Evolutionary conservation across 2,888 invertebrate species (phyloP).

Genomic region (Drosophila hawaiiensis): DNA sequence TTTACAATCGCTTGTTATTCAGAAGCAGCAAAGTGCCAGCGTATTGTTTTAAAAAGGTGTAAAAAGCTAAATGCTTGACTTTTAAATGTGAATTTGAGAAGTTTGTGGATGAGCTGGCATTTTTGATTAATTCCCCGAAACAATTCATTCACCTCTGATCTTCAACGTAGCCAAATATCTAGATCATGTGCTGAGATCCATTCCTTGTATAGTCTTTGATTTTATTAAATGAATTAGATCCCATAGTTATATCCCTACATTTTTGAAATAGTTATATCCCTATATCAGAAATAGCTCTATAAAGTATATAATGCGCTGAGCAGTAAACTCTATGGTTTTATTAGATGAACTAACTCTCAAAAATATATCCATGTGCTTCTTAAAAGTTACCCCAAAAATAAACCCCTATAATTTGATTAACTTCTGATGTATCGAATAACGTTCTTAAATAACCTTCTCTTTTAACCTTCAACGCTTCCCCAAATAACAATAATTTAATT

Average conservation of each 20-base stretch:
- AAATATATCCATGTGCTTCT: not conserved
- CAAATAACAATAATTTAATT: not conserved
- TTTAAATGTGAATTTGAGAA: slow-evolving; percentile 17
- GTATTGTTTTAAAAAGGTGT: slow-evolving; percentile 38
- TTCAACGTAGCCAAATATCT: not conserved
- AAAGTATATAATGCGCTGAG: not conserved
- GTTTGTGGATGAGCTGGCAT: not conserved
- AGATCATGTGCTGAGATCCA: not conserved
- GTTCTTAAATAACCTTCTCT: not conserved
- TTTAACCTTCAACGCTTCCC: not conserved
- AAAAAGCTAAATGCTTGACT: slow-evolving; percentile 20
- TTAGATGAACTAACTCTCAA: not conserved
- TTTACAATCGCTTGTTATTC: slow-evolving; percentile 42
- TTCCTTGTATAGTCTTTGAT: not conserved
- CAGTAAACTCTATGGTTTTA: not conserved
- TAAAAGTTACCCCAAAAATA: not conserved
- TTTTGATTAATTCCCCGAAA: not conserved
- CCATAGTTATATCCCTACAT: not conserved
- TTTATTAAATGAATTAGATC: not conserved
- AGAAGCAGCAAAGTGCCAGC: slow-evolving; percentile 21
- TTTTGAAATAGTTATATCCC: not conserved
- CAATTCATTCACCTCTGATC: not conserved
- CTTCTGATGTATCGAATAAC: not conserved
- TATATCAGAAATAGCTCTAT: not conserved
- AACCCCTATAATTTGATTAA: not conserved